These are phyloP conservation scores for Ginglymostoma cirratum DNA, from an alignment of 2,113 vertebrate species.

Conservation along the genomic window DNA sequence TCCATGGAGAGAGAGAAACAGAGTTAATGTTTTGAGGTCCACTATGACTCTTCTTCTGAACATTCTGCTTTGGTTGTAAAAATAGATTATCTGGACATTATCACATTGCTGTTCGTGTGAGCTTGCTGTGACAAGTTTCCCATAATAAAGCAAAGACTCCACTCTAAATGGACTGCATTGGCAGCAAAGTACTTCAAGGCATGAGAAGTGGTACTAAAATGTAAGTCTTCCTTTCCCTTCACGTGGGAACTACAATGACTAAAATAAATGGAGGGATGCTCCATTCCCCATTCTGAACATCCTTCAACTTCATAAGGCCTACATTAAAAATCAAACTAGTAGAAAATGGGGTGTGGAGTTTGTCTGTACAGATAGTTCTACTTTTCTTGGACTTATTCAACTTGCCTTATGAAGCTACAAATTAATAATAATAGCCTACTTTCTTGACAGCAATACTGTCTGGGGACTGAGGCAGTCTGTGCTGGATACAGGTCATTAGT, in stretches of 20 bases:
- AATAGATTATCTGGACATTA: too few species aligned
- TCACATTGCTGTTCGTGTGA: too few species aligned
- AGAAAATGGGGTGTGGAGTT: neutral
- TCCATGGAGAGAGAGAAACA: too few species aligned
- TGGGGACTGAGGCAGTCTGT: neutral
- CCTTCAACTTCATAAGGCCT: neutral
- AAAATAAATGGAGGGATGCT: neutral
- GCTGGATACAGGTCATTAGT: neutral
- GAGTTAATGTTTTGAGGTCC: too few species aligned
- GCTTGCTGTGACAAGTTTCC: too few species aligned
- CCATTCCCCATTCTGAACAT: neutral
- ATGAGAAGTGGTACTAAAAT: too few species aligned
- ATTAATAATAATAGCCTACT: conserved; percentile 31
- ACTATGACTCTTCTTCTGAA: too few species aligned
- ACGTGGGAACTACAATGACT: neutral
- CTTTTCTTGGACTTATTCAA: neutral
- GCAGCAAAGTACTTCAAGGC: too few species aligned
- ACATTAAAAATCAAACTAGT: neutral
- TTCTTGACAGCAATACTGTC: neutral
- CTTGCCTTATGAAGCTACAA: neutral
- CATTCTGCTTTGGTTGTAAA: too few species aligned
- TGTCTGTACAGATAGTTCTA: neutral
- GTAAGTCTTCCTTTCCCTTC: neutral
- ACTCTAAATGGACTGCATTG: too few species aligned
- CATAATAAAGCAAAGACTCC: too few species aligned